These are phyloP conservation scores for Callipepla squamata DNA, from an alignment of 2,113 vertebrate species.

Conservation along the genomic window DNA sequence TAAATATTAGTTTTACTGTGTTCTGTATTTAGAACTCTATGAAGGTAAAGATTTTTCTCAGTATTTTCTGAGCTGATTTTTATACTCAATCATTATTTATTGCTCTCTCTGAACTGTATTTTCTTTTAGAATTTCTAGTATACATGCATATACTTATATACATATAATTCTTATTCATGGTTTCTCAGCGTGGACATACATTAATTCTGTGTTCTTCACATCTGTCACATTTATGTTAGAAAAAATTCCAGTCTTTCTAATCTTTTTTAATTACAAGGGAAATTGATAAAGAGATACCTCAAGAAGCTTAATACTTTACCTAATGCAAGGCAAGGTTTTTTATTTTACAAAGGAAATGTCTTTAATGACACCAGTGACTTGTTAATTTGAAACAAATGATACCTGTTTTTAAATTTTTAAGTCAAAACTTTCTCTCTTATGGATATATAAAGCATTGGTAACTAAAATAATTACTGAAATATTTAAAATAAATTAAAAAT, in stretches of 20 bases:
- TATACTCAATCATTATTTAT: neutral
- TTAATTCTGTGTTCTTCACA: neutral
- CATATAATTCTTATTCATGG: neutral
- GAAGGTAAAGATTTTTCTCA: neutral
- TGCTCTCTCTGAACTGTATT: neutral
- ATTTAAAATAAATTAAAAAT: neutral
- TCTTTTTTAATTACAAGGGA: neutral
- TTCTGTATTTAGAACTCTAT: neutral
- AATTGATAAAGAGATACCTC: neutral
- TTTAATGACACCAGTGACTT: neutral
- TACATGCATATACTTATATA: neutral
- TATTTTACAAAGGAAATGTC: neutral
- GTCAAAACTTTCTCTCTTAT: neutral
- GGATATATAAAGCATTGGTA: neutral
- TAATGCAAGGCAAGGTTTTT: neutral
- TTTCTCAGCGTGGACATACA: neutral
- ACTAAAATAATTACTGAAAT: neutral
- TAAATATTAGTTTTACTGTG: neutral
- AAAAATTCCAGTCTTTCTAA: neutral
- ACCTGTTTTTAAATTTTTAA: neutral
- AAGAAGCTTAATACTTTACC: neutral
- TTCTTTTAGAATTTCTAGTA: neutral
- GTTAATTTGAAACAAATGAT: neutral
- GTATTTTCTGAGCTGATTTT: neutral
- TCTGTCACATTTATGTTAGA: neutral